Evolutionary conservation across 2,888 invertebrate genomes (phyloP), one percentile per base, ranked within the genome.

Genomic region (Cheilosia variabilis): DNA sequence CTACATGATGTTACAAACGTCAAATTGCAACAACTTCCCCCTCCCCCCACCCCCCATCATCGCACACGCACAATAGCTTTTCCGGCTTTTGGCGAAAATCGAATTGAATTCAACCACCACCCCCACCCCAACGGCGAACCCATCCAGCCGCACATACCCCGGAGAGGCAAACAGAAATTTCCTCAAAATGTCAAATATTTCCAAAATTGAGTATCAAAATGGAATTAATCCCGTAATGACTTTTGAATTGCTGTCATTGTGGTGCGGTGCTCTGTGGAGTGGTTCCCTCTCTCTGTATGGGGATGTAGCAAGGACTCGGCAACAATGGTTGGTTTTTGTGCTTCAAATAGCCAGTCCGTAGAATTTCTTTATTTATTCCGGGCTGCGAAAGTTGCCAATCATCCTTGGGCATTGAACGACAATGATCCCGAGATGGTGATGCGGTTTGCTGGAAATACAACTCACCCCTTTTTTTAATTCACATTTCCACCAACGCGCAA

Each of bases 221-320:
- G 65, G 75, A 76, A 76, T 76, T 82, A 82, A 71, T 82, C 76
- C 65, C 71, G 65, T 76, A 82, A 76, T 82, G 81, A 76, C 81
- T 82, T 82, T 81, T 81, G 76, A 82, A 76, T 82, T 58, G 81
- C 58, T 58, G 52, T 63, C 75, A 69, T 71, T 81, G 81, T 63
- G 69, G 79, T 65, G 47, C 41, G n/a, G 52, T 41, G 53, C 45
- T 27, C 19, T 62, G 65, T 3, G 22, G 43, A 17, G 47, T 53
- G 60, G 31, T 50, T 27, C 27, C 27, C 6, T 27, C 27, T 27
- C 27, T 27, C 37, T 55, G 15, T n/a, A 7, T 24, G 9, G 19
- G 13, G 15, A 27, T 53, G 43, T 47, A 43, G 47, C 9, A 17
- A 53, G 62, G 31, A 53, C 24, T 41, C 17, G 4, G 19, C 53